phyloP scores from a whole-genome alignment of 2,113 vertebrate species.

The Syngnathus floridae region DNA sequence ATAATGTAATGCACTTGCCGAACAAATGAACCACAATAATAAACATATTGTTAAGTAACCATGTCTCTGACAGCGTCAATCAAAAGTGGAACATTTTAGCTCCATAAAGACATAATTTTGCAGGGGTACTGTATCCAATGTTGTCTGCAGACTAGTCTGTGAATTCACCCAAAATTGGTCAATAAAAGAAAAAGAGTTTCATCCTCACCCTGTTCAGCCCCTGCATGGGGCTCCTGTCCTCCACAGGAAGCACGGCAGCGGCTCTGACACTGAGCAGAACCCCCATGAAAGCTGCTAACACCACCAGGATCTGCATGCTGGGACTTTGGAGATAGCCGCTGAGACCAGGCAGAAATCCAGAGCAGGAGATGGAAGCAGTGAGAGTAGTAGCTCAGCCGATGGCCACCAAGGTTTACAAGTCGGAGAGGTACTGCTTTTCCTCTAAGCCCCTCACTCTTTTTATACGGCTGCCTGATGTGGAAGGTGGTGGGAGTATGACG shows the following conservation, averaged over 20 bases:
- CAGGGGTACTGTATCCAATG: background rate
- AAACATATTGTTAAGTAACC: background rate
- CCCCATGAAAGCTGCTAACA: conserved; percentile 61
- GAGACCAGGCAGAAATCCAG: conserved; percentile 31
- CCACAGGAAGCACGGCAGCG: conserved; percentile 73
- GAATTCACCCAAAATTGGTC: background rate
- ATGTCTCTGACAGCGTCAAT: background rate
- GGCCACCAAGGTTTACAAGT: conserved; percentile 46
- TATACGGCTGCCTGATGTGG: conserved; percentile 73
- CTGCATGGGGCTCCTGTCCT: conserved; percentile 72
- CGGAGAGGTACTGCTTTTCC: conserved; percentile 52
- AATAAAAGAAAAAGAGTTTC: background rate
- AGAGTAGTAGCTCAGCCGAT: conserved; percentile 30
- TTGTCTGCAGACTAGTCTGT: background rate
- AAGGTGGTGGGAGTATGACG: conserved; percentile 60
- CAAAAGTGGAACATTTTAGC: background rate
- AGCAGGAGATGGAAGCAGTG: conserved; percentile 19
- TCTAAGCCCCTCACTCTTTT: conserved; percentile 67
- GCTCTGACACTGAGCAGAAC: conserved; percentile 74
- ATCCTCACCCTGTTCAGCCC: conserved; percentile 72
- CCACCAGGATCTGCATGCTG: conserved; percentile 4
- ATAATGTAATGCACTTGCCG: background rate
- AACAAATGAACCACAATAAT: background rate
- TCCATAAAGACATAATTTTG: background rate
- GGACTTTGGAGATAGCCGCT: conserved; percentile 17